Evolutionary conservation across 1,140 invertebrate species (phyloP), one percentile per base, ranked within the genome.

Genomic region (Epicauta chinensis): DNA sequence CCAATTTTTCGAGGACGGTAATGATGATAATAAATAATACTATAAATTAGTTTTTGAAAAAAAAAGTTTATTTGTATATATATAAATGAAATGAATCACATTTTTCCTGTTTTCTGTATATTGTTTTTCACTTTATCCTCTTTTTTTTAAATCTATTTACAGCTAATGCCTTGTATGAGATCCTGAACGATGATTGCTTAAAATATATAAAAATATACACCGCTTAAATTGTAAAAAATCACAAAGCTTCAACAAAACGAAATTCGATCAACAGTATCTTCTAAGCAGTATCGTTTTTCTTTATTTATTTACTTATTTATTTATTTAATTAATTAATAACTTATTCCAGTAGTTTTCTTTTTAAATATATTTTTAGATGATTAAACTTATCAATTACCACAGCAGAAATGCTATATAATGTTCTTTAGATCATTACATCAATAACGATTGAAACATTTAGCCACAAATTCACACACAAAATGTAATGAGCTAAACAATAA

Each of bases 1-100:
- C 29, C 50, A 60, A 35, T 70, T 70, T 60, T 65, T 70, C 37
- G 59, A 61, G 37, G 61, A 67, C 12, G 57, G 55, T 6, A 34
- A 34, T 1, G 2, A 34, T 23, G 6, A 23, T 23, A 23, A 23
- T 23, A 23, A 23, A n/a, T n/a, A n/a, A n/a, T n/a, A n/a, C n/a
- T n/a, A 44, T 35, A 46, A 35, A 34, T 11, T 34, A 37, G 45
- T 32, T 47, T 47, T 47, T 46, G 43, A 46, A 16, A 16, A n/a
- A 7, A 23, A 23, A 23, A 23, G 23, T 47, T 23, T 23, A 7
- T 47, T 44, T 46, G 36, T 47, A 47, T 47, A 37, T 23, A 37
- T 47, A 47, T 46, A 47, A 47, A 47, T 47, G 45, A 47, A 34
- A 47, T 47, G 45, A 46, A 47, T 47, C 45, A 47, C 45, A 47